Base-by-base conservation (phyloP, 1,140 invertebrate genomes). In the Ooceraea biroi region DNA sequence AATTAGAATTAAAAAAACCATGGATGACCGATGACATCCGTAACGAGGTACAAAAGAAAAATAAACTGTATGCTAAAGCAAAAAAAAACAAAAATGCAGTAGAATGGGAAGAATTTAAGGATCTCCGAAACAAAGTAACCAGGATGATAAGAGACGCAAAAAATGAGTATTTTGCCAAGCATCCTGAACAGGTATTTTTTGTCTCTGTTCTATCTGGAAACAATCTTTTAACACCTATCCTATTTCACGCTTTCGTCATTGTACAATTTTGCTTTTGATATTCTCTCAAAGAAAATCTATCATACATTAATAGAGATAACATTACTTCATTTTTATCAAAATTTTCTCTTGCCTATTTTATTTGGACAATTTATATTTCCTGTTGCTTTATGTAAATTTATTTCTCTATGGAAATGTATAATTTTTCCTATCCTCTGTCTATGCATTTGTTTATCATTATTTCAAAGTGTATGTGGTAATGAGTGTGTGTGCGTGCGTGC, bases 21-120 rank as follows among this genome's bases (percentile, higher is more conserved):
- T 95, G 95, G 95, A 95, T 95, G 91, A 95, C 94, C 17, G 95
- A 95, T 83, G 93, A 93, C 80, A 95, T 95, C 89, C 94, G 95
- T 77, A 94, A 90, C 88, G 95, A 95, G 91, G 95, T 95, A 85
- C 92, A 94, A 86, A 95, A 94, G 88, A 95, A 95, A 85, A 95
- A 95, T 85, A 95, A 95, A 85, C 88, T 95, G 14, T 95, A 95
- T 88, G 93, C 93, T 71, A 94, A 94, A 88, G 94, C 94, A 71
- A 95, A 95, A 86, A 94, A 95, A 72, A 95, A 94, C 74, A 95
- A 95, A 85, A 91, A 92, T 84, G 92, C 93, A 78, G 93, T 93
- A 86, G 95, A 95, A 85, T 95, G 95, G 94, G 92, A 95, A 66
- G 93, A 94, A 76, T 95, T 95, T 89, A 95, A 95, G 91, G 95